Percentiles rank a stretch among this genome's conserved stretches.
Evolutionary conservation across 2,113 vertebrate genomes (phyloP).

Genomic region (Mormyrus iriodes): DNA sequence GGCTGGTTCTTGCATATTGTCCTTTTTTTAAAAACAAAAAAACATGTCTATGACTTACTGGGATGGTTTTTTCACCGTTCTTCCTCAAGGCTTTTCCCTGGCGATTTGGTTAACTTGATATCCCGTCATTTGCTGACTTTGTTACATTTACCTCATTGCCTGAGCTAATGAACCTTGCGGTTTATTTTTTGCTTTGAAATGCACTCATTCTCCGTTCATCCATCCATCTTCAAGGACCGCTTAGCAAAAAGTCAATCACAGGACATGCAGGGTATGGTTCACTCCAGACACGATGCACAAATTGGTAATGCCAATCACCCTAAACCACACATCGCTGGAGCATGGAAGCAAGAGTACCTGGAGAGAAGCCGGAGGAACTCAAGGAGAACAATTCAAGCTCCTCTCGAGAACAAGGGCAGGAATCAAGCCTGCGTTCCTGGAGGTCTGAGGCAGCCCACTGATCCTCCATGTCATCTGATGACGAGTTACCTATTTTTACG

Average conservation of each 20-base stretch:
- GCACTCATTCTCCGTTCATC: background rate
- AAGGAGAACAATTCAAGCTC: background rate
- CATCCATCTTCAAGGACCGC: background rate
- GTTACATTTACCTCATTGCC: background rate
- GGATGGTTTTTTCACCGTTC: background rate
- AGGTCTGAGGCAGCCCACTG: background rate
- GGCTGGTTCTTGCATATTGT: background rate
- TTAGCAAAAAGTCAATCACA: background rate
- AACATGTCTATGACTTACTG: background rate
- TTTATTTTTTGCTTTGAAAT: background rate
- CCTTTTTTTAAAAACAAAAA: background rate
- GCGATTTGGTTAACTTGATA: background rate
- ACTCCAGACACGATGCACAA: background rate
- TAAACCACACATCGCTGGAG: background rate
- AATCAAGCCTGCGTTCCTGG: background rate
- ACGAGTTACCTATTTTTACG: background rate
- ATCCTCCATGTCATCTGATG: background rate
- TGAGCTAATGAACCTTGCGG: background rate
- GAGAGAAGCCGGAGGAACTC: background rate
- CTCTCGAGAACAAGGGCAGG: background rate
- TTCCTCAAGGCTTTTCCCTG: background rate
- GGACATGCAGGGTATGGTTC: background rate
- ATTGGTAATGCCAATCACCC: background rate
- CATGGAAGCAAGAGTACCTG: background rate
- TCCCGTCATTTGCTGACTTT: background rate